A percentile compares a stretch with the other conserved stretches of the same genome.
Evolutionary conservation across 2,888 invertebrate genomes (phyloP).

Genomic region (Spilarctia lutea): DNA sequence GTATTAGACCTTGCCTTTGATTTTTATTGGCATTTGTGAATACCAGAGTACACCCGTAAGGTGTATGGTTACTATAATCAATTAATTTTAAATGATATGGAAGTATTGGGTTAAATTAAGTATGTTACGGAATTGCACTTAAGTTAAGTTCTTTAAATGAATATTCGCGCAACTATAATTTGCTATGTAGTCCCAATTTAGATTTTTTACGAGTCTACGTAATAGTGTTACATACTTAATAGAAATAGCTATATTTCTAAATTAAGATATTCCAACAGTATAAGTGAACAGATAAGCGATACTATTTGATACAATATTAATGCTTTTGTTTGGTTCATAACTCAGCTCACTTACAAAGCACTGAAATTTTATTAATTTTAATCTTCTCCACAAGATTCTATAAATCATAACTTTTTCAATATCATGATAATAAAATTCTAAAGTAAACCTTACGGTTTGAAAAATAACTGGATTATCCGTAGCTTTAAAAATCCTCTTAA

Average conservation of each 20-base stretch:
- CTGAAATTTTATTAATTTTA: slow-evolving; percentile 25
- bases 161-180: not conserved
- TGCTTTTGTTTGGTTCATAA: not conserved
- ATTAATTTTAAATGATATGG: not conserved
- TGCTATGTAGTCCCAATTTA: not conserved
- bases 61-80: not conserved
- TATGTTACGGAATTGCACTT: not conserved
- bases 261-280: not conserved
- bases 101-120: not conserved
- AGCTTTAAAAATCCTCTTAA: slow-evolving; percentile 63
- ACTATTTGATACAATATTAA: not conserved
- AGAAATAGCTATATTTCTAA: not conserved
- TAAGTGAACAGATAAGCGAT: not conserved
- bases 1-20: no score
- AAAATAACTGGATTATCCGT: slow-evolving; percentile 63
- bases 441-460: slow-evolving; percentile 58
- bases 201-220: not conserved
- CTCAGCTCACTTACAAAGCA: slow-evolving; percentile 8
- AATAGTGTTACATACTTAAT: not conserved
- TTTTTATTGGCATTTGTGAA: no score
- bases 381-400: slow-evolving; percentile 21
- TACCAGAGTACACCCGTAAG: no score
- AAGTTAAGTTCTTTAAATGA: not conserved
- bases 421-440: slow-evolving; percentile 47
- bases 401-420: slow-evolving; percentile 47